phyloP scores from a whole-genome alignment of 2,113 vertebrate species.

The Halcyon malimbica region DNA sequence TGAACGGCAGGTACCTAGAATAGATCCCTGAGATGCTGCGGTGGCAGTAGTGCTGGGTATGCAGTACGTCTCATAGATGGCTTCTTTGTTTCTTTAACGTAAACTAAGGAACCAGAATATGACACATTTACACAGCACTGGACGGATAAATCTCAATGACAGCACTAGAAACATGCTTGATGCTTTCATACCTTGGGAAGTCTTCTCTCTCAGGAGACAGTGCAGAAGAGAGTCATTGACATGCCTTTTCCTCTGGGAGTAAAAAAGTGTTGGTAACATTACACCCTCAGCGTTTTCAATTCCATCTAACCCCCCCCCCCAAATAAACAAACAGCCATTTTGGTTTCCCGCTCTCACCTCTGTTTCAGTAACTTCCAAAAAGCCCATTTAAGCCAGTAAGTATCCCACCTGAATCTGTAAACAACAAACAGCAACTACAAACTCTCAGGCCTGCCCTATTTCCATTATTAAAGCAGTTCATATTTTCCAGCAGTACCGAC shows the following conservation, averaged over 20 bases:
- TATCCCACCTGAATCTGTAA: not conserved
- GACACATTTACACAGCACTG: not conserved
- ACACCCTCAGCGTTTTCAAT: not conserved
- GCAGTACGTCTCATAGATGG: not conserved
- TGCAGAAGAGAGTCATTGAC: not conserved
- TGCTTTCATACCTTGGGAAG: not conserved
- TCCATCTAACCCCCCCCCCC: fast-evolving
- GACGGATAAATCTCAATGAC: not conserved
- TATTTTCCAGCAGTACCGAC: not conserved
- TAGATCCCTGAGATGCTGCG: not conserved
- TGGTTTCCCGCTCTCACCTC: not conserved
- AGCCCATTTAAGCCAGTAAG: not conserved
- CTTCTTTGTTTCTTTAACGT: not conserved
- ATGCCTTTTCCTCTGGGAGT: not conserved
- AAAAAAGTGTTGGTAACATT: not conserved
- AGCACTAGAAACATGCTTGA: not conserved
- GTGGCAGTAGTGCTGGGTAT: not conserved
- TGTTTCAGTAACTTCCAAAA: not conserved
- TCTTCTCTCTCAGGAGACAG: not conserved
- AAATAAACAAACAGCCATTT: not conserved
- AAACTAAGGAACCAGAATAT: not conserved
- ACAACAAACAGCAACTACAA: not conserved
- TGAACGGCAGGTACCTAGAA: not conserved
- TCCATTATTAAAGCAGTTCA: not conserved
- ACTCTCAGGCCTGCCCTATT: not conserved